These are phyloP conservation scores for Synchiropus splendidus DNA, from an alignment of 2,113 vertebrate genomes.

Conservation along the genomic window DNA sequence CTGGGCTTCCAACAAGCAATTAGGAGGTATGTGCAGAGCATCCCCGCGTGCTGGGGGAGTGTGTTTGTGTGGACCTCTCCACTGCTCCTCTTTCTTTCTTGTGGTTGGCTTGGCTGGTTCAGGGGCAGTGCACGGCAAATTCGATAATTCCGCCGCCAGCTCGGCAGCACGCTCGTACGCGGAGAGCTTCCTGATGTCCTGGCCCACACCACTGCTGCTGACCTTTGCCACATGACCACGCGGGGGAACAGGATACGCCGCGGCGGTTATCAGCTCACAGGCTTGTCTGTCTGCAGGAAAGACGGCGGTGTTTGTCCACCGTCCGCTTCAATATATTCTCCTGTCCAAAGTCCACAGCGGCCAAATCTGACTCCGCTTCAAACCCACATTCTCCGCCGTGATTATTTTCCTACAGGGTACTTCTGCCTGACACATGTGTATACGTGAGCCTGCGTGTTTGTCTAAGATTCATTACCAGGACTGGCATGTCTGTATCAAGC, in stretches of 20 bases:
- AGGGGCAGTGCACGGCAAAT: slow-evolving; percentile 84
- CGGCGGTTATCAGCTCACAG: slow-evolving; percentile 50
- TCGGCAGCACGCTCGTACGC: slow-evolving; percentile 74
- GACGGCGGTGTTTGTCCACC: slow-evolving; percentile 50
- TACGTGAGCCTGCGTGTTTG: slow-evolving; percentile 36
- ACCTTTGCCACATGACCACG: slow-evolving; percentile 44
- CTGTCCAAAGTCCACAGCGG: slow-evolving; percentile 34
- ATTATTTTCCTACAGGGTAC: slow-evolving; percentile 54
- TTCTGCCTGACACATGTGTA: slow-evolving; percentile 29
- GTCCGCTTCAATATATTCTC: slow-evolving; percentile 40
- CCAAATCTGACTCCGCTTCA: slow-evolving; percentile 29
- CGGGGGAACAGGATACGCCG: slow-evolving; percentile 46
- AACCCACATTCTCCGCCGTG: slow-evolving; percentile 24
- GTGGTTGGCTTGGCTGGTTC: slow-evolving; percentile 81
- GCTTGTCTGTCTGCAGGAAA: slow-evolving; percentile 48
- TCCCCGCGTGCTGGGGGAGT: slow-evolving; percentile 54
- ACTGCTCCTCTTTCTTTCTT: slow-evolving; percentile 47
- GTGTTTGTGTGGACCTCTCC: slow-evolving; percentile 42
- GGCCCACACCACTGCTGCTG: not conserved
- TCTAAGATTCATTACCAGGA: slow-evolving; percentile 45
- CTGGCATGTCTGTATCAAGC: slow-evolving; percentile 21
- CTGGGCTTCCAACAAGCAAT: slow-evolving; percentile 86
- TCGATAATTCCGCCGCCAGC: slow-evolving; percentile 85
- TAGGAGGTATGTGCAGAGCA: slow-evolving; percentile 78
- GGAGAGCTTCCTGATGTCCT: no score